phyloP scores from a whole-genome alignment of 1,140 invertebrate genomes.

The Drosophila ohnishii region DNA sequence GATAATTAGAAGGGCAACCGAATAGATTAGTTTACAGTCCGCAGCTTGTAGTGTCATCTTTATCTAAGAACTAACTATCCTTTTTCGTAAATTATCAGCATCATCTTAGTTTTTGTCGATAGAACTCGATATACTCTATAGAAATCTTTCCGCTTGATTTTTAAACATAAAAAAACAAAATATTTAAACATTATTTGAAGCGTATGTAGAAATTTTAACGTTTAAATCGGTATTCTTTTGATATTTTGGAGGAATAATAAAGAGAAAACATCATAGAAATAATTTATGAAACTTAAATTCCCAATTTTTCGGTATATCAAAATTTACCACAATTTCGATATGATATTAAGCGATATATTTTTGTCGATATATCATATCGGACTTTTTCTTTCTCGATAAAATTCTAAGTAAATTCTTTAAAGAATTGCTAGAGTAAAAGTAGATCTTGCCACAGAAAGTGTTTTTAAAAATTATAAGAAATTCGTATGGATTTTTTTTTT shows the following conservation, averaged over 20 bases:
- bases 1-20: not conserved
- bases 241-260: not conserved
- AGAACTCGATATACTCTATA: not conserved
- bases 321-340: not conserved
- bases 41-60: constrained; percentile 9
- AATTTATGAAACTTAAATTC: no score
- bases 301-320: no score
- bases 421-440: constrained; percentile 1
- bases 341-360: no score
- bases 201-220: not conserved
- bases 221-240: not conserved
- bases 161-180: no score
- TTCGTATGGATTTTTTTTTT: not conserved
- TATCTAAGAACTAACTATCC: constrained; percentile 1
- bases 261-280: no score
- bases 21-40: constrained; percentile 30
- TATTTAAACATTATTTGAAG: not conserved
- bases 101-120: constrained; percentile 6
- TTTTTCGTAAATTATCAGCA: not conserved
- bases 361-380: not conserved
- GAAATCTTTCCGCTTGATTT: not conserved
- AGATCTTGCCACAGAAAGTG: not conserved
- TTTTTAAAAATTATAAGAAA: not conserved
- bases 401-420: not conserved
- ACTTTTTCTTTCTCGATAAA: not conserved